Percentiles rank a stretch among this genome's conserved stretches.
Evolutionary conservation across 2,888 invertebrate genomes (phyloP).

Genomic region (Aelia acuminata): DNA sequence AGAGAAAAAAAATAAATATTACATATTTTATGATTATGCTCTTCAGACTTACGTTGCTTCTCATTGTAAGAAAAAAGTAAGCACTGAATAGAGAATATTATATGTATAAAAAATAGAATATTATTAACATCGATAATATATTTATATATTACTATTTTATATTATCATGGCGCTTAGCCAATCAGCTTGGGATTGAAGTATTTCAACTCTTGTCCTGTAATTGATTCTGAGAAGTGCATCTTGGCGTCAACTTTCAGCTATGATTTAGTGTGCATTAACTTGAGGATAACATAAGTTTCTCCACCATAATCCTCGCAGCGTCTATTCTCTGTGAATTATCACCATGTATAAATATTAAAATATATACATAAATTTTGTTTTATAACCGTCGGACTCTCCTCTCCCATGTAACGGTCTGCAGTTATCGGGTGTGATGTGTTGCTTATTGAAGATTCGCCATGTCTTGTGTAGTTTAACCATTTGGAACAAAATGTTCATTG

Average conservation of each 20-base stretch:
- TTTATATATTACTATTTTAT: background rate
- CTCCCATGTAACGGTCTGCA: background rate
- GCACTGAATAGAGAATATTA: too few relatives aligned
- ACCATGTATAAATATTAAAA: background rate
- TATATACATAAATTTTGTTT: background rate
- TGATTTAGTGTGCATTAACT: slow-evolving; percentile 33
- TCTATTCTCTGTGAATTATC: slow-evolving; percentile 1
- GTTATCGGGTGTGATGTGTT: background rate
- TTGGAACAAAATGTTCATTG: background rate
- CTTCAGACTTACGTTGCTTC: too few relatives aligned
- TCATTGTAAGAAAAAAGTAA: too few relatives aligned
- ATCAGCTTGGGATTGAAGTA: background rate
- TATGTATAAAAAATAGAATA: too few relatives aligned
- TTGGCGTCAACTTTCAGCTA: background rate
- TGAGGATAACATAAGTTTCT: background rate
- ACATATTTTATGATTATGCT: too few relatives aligned
- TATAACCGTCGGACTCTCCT: background rate
- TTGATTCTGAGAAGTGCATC: background rate
- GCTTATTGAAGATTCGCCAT: background rate
- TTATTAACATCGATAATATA: too few relatives aligned
- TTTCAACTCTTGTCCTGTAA: background rate
- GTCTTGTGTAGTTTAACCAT: background rate
- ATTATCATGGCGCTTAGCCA: background rate
- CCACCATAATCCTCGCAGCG: background rate
- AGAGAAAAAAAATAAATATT: too few relatives aligned